A percentile compares a stretch with the other conserved stretches of the same genome.
These are phyloP conservation scores for Ectemnius cavifrons DNA, from an alignment of 2,888 invertebrate genomes.

Conservation along the genomic window DNA sequence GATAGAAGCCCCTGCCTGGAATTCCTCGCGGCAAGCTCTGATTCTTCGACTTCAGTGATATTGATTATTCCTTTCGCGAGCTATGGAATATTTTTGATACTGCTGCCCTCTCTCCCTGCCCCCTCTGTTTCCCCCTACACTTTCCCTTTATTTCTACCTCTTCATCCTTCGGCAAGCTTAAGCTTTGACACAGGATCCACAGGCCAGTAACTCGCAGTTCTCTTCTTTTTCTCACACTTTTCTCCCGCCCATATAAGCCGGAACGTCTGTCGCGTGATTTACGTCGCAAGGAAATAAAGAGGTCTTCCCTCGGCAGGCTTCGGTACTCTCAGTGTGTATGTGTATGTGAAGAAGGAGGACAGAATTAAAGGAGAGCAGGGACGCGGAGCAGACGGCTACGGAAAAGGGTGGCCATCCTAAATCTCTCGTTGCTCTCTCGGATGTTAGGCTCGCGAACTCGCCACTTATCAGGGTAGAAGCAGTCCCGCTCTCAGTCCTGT, in stretches of 20 bases:
- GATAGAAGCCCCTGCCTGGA: no score
- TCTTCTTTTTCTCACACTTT: slow-evolving; percentile 17
- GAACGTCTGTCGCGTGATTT: slow-evolving; percentile 69
- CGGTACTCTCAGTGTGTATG: no score
- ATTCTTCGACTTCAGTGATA: slow-evolving; percentile 53
- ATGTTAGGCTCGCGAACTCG: slow-evolving; percentile 40
- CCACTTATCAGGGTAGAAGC: slow-evolving; percentile 43
- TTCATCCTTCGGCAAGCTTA: neutral
- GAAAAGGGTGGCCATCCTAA: slow-evolving; percentile 39
- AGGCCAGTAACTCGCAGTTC: slow-evolving; percentile 6
- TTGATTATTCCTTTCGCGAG: slow-evolving; percentile 73
- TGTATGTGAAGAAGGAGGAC: slow-evolving; percentile 9
- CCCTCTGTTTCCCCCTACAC: slow-evolving; percentile 19
- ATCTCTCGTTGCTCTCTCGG: slow-evolving; percentile 32
- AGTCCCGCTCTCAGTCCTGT: slow-evolving; percentile 12
- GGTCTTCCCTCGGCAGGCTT: slow-evolving; percentile 23
- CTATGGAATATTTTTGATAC: slow-evolving; percentile 65
- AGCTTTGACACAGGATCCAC: no score
- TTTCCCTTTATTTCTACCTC: slow-evolving; percentile 8
- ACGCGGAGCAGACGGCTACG: slow-evolving; percentile 22
- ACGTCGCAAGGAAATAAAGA: slow-evolving; percentile 64
- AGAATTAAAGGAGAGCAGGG: slow-evolving; percentile 23
- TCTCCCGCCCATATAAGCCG: slow-evolving; percentile 21
- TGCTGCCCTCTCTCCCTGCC: slow-evolving; percentile 39
- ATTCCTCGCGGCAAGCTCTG: no score